Evolutionary conservation across 2,797 vertebrate genomes (phyloP).

Genomic region (Salmo trutta): DNA sequence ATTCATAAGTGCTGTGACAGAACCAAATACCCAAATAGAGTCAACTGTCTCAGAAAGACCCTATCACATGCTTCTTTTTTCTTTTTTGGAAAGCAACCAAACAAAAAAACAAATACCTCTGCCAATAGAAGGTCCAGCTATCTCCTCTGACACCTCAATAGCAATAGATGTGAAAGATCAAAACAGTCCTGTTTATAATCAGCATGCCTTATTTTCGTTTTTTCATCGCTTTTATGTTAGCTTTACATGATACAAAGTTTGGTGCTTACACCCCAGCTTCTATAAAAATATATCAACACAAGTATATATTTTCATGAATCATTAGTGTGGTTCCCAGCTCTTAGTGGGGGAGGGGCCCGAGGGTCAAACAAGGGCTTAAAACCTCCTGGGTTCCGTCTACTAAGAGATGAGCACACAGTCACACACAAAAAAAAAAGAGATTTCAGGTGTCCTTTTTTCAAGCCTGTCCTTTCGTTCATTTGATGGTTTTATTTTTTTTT

Average conservation of each 20-base stretch:
- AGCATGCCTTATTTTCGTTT: slow-evolving; percentile 60
- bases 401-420: slow-evolving; percentile 74
- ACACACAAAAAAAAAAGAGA: slow-evolving; percentile 49
- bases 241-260: slow-evolving; percentile 67
- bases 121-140: slow-evolving; percentile 63
- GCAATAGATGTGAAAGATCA: slow-evolving; percentile 66
- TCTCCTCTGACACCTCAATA: slow-evolving; percentile 52
- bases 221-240: slow-evolving; percentile 53
- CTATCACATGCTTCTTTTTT: slow-evolving; percentile 62
- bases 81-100: slow-evolving; percentile 65
- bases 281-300: slow-evolving; percentile 78
- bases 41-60: slow-evolving; percentile 65
- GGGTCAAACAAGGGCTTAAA: slow-evolving; percentile 53
- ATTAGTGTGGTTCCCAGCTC: slow-evolving; percentile 58
- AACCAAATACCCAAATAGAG: slow-evolving; percentile 70
- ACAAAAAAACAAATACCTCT: slow-evolving; percentile 51
- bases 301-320: slow-evolving; percentile 74
- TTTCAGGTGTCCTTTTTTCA: slow-evolving; percentile 58
- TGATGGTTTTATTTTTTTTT: slow-evolving; percentile 39
- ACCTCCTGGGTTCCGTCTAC: slow-evolving; percentile 63
- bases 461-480: slow-evolving; percentile 64
- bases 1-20: slow-evolving; percentile 80
- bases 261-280: slow-evolving; percentile 68
- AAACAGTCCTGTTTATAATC: slow-evolving; percentile 73
- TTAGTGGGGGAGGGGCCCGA: slow-evolving; percentile 42